Base-by-base conservation (phyloP, 2,113 vertebrate species). In the Australoheros scitulus region DNA sequence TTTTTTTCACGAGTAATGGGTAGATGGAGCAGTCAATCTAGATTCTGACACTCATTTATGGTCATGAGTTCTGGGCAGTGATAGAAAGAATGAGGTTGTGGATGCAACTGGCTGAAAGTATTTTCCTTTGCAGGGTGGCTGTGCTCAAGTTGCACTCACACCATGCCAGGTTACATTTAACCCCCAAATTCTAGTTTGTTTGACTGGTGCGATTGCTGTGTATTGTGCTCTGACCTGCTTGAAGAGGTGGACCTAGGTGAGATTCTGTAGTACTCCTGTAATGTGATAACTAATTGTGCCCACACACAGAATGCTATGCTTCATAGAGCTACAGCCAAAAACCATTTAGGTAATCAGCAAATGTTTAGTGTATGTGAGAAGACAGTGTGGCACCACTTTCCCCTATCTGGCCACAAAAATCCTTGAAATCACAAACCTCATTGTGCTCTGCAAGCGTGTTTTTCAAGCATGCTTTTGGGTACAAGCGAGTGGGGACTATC, bases 401-500 rank as follows among this genome's bases (percentile, higher is more conserved):
- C 43, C 24, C 43, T 50, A 70, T 70, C 65, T 32, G 50, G 17
- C 65, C 65, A 72, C 47, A 55, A 72, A 72, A 72, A 72, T n/a
- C 47, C 11, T 32, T 72, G 47, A 72, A 55, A 1, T 55, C 26
- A 5, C 20, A 26, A 72, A 47, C 47, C 68, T 8, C 20, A 52
- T 50, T 72, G 68, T 72, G 13, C 18, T 32, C 47, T 55, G 68
- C 68, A 72, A 72, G 50, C 13, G 5, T n/a, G 47, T 34, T 72
- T 72, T 72, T n/a, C 68, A 55, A 72, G 2, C 11, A 72, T 70
- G 2, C 1, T 55, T 34, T 0, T n/a, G 20, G 9, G 20, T 56
- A 20, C 52, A 56, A 72, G 43, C 2, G 17, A 52, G 24, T 2
- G 3, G 47, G 17, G 0, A n/a, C 68, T n/a, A 50, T 55, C 2